These are phyloP conservation scores for Manis javanica DNA, from an alignment of 2,797 vertebrate species.

Conservation along the genomic window DNA sequence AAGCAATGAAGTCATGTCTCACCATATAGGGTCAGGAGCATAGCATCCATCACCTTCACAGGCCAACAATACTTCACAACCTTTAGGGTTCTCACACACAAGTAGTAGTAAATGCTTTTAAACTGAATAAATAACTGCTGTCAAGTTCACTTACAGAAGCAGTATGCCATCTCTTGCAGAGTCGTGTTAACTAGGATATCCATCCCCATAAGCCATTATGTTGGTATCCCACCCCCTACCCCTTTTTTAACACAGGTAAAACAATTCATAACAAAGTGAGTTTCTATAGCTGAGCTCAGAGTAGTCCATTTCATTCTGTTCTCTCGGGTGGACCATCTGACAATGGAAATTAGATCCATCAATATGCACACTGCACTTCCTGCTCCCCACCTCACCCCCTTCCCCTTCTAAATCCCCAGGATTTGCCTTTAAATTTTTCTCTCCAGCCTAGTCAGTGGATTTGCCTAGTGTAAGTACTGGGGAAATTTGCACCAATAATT, in stretches of 20 bases:
- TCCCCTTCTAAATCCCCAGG: not conserved
- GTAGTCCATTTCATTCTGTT: not conserved
- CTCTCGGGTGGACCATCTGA: not conserved
- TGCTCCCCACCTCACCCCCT: not conserved
- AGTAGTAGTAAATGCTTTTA: conserved; percentile 91
- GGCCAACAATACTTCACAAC: conserved; percentile 90
- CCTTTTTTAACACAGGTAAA: conserved; percentile 78
- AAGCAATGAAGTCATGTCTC: conserved; percentile 93
- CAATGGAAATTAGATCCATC: not conserved
- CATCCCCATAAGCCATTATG: conserved; percentile 12
- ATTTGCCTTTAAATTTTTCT: conserved; percentile 70
- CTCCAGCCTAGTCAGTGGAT: conserved; percentile 63
- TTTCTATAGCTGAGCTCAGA: conserved; percentile 37
- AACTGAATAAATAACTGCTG: conserved; percentile 90
- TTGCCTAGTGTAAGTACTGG: not conserved
- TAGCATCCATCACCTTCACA: conserved; percentile 90
- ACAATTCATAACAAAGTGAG: conserved; percentile 59
- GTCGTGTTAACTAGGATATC: conserved; percentile 77
- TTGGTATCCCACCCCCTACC: not conserved
- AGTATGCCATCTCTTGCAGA: conserved; percentile 86
- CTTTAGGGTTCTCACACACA: conserved; percentile 88
- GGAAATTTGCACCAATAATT: conserved; percentile 41
- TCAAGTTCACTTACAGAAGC: conserved; percentile 88
- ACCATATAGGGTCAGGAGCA: conserved; percentile 89
- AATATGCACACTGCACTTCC: not conserved